Base-by-base conservation (phyloP, 2,888 invertebrate species). In the Hirtodrosophila cameraria region DNA sequence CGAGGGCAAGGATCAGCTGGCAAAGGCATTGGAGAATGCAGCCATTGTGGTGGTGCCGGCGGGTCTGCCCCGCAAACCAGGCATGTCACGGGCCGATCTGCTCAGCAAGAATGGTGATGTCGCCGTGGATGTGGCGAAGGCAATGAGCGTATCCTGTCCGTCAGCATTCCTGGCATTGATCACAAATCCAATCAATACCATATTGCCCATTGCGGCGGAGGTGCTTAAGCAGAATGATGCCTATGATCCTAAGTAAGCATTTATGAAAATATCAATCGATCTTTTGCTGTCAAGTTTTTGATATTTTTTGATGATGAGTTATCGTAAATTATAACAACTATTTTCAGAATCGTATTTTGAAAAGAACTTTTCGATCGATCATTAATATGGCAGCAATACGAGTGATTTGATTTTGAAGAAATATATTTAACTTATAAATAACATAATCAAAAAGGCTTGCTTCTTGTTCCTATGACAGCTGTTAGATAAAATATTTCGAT, bases 141-240 rank as follows among this genome's bases (percentile, higher is more conserved):
- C 94, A 15, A 92, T 95, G 63, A 96, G 97, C 1, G 92, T 95
- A 89, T 93, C 93, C 65, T 94, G 97, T 13, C 99, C 99, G 9
- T 95, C 96, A 83, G 98, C 99, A 12, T 93, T 98, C 49, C 90
- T 99, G 66, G 96, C 96, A 45, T 96, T 99, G 88, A 97, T 99
- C 90, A 97, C 99, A 8, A 99, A 99, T 92, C 99, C 99, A 0
- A 96, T 99, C 9, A 99, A 99, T 92, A 97, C 97, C 42, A 97
- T 98, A 75, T 97, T 99, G 48, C 99, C 99, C 0, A 97, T 99
- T 81, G 98, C 97, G 2, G 94, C 96, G 0, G 98, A 99, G 91
- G 94, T 98, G 3, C 92, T 97, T 70, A 96, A 97, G 91, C 12
- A 60, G 2, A 48, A 60, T 6, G 96, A 96, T 48, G 95, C 94